These are phyloP conservation scores for Cyanocitta stelleri DNA, from an alignment of 2,113 vertebrate genomes.

Conservation along the genomic window DNA sequence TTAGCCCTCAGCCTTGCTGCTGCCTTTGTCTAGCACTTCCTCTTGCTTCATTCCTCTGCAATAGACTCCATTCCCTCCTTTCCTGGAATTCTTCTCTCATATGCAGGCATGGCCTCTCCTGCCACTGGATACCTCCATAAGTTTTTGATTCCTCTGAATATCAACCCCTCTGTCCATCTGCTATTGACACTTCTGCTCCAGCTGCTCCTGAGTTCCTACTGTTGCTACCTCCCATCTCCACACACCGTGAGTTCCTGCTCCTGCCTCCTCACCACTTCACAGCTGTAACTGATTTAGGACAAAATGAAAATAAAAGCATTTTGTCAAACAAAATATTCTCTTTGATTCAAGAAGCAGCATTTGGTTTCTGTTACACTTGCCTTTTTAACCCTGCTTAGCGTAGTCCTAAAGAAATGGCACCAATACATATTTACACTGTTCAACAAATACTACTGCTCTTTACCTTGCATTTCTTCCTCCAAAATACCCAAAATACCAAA, in stretches of 20 bases:
- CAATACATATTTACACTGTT: not conserved
- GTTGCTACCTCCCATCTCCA: not conserved
- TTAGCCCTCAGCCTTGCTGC: not conserved
- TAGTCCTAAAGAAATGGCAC: not conserved
- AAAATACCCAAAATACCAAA: not conserved
- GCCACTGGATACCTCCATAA: not conserved
- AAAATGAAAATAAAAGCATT: slow-evolving; percentile 23
- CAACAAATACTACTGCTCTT: not conserved
- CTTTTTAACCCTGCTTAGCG: not conserved
- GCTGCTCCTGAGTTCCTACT: not conserved
- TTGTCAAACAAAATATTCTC: not conserved
- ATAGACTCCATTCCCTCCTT: not conserved
- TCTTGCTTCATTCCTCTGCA: not conserved
- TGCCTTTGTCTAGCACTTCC: not conserved
- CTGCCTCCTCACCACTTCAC: not conserved
- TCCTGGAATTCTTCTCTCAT: not conserved
- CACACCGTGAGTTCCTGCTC: accelerated
- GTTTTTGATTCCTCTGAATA: not conserved
- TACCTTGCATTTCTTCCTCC: not conserved
- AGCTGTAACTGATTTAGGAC: not conserved
- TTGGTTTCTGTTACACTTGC: slow-evolving; percentile 1
- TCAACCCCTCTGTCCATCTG: not conserved
- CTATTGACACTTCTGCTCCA: not conserved
- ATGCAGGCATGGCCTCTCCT: not conserved
- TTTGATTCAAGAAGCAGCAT: not conserved